A percentile compares a stretch with the other conserved stretches of the same genome.
phyloP scores from a whole-genome alignment of 2,888 invertebrate genomes.

The Euclidia mi region DNA sequence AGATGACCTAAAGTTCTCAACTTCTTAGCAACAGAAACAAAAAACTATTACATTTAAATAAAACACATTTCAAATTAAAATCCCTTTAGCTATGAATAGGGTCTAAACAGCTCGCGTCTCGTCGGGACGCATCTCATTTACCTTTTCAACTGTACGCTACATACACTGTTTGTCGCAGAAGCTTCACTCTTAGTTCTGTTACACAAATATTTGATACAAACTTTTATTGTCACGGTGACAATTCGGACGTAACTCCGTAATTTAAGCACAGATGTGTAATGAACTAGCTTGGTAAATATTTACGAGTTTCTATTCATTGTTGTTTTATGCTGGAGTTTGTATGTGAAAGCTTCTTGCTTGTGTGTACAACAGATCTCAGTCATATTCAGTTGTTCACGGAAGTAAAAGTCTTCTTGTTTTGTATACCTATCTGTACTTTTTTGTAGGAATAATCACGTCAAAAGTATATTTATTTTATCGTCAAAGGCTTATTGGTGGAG shows the following conservation, averaged over 20 bases:
- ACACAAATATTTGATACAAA: conserved; percentile 58
- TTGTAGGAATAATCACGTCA: too few relatives aligned
- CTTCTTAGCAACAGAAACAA: too few relatives aligned
- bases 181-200: conserved; percentile 57
- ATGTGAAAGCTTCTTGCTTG: too few relatives aligned
- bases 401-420: too few relatives aligned
- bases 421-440: too few relatives aligned
- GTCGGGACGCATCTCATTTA: conserved; percentile 76
- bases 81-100: conserved; percentile 36
- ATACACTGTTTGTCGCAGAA: conserved; percentile 51
- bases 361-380: too few relatives aligned
- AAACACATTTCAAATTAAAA: background rate
- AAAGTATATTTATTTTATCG: too few relatives aligned
- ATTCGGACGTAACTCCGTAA: conserved; percentile 55
- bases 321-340: background rate
- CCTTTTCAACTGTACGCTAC: conserved; percentile 53
- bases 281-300: conserved; percentile 42
- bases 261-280: conserved; percentile 53
- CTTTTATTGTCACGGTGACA: conserved; percentile 46
- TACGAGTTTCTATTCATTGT: background rate
- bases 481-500: too few relatives aligned
- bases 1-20: too few relatives aligned
- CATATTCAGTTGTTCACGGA: too few relatives aligned
- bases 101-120: conserved; percentile 54
- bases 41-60: background rate